phyloP scores from a whole-genome alignment of 2,113 vertebrate genomes.

The Nanorana parkeri region DNA sequence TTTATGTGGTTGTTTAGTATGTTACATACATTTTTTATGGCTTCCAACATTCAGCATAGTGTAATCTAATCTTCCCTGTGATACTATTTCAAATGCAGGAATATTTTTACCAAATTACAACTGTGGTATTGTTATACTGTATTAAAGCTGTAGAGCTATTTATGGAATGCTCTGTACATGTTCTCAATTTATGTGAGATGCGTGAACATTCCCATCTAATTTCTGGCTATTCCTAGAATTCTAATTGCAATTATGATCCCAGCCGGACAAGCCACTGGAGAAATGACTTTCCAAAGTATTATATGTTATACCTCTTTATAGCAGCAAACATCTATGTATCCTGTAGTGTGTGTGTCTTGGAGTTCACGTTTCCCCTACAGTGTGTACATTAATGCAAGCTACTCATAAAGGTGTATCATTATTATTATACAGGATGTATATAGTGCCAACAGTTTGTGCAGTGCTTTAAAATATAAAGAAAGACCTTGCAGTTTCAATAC shows the following conservation, averaged over 20 bases:
- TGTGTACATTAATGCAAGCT: no score
- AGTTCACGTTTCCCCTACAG: no score
- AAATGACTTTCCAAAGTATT: no score
- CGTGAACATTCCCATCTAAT: not conserved
- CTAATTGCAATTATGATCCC: not conserved
- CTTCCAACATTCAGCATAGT: conserved; percentile 8
- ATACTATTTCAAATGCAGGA: conserved; percentile 15
- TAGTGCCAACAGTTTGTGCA: no score
- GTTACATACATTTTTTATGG: conserved; percentile 21
- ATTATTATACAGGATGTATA: no score
- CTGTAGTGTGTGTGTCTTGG: no score
- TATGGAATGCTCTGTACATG: conserved; percentile 18
- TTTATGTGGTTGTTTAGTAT: conserved; percentile 20
- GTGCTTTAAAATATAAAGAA: no score
- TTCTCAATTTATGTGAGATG: conserved; percentile 3
- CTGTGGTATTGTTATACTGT: conserved; percentile 28
- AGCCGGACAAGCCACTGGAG: not conserved
- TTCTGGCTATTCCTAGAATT: not conserved
- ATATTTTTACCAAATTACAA: conserved; percentile 23
- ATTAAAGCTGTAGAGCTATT: conserved; percentile 8
- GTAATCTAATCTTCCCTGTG: conserved; percentile 12
- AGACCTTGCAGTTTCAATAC: no score
- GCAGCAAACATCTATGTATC: no score
- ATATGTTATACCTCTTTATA: no score
- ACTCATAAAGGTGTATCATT: no score